phyloP scores from a whole-genome alignment of 2,888 invertebrate genomes.

The Helobdella robusta region DNA sequence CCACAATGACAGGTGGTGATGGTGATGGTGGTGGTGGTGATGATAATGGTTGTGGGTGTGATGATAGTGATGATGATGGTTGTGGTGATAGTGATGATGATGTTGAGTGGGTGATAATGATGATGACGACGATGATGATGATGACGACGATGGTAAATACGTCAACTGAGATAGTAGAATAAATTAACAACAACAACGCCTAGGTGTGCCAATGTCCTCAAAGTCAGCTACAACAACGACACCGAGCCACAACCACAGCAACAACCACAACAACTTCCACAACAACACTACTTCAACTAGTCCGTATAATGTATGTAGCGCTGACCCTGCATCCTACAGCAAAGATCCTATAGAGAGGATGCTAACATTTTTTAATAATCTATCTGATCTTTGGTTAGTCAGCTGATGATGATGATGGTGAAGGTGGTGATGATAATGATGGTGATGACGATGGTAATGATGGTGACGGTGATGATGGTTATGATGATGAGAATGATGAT shows the following conservation, averaged over 20 bases:
- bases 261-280: neutral
- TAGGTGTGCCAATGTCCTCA: neutral
- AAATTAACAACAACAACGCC: neutral
- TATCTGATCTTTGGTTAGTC: too few relatives aligned
- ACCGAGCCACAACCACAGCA: neutral
- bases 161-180: neutral
- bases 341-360: neutral
- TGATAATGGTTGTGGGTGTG: too few relatives aligned
- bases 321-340: neutral
- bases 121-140: neutral
- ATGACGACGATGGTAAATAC: too few relatives aligned
- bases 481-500: too few relatives aligned
- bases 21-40: neutral
- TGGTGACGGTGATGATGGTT: neutral
- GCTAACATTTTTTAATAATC: too few relatives aligned
- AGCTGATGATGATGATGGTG: conserved; percentile 5
- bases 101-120: neutral
- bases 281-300: neutral
- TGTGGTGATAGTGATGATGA: too few relatives aligned
- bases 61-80: too few relatives aligned
- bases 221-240: neutral
- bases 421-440: conserved; percentile 1
- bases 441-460: neutral
- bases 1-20: conserved; percentile 1
- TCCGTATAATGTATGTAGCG: neutral